These are phyloP conservation scores for Geodia barretti DNA, from an alignment of 37 sponge, comb jelly and placozoan genomes.

Conservation along the genomic window DNA sequence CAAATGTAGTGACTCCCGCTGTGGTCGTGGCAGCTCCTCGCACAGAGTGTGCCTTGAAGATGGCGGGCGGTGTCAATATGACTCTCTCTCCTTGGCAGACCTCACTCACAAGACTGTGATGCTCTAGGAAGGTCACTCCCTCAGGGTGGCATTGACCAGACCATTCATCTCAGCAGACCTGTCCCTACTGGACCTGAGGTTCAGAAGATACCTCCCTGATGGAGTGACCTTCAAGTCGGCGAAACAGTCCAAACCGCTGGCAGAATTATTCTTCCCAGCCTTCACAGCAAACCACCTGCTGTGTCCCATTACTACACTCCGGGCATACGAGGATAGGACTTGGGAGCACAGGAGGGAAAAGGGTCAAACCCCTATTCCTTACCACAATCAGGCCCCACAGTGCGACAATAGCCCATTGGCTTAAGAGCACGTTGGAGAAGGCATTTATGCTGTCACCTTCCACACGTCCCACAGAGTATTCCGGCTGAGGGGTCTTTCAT, in stretches of 20 bases:
- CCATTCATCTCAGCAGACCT: slow-evolving; percentile 45
- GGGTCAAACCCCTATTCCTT: slow-evolving; percentile 9
- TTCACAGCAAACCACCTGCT: slow-evolving; percentile 10
- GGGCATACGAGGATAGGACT: slow-evolving; percentile 12
- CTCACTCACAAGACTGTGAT: slow-evolving; percentile 1
- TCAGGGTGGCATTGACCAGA: slow-evolving; percentile 24
- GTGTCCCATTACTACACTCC: slow-evolving; percentile 14
- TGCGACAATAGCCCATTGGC: slow-evolving; percentile 42
- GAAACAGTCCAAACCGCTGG: slow-evolving; percentile 24
- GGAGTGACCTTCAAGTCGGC: slow-evolving; percentile 48
- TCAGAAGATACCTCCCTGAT: slow-evolving; percentile 11
- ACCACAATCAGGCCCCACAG: slow-evolving; percentile 31
- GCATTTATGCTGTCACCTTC: too few relatives aligned
- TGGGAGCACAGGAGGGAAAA: not conserved
- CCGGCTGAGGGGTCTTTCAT: slow-evolving; percentile 15
- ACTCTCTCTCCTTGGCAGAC: not conserved
- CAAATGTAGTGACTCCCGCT: slow-evolving; percentile 27
- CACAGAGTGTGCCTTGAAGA: slow-evolving; percentile 27
- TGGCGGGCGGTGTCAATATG: slow-evolving; percentile 1
- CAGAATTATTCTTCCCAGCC: slow-evolving; percentile 24
- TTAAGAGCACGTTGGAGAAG: too few relatives aligned
- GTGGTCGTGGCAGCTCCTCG: slow-evolving; percentile 14
- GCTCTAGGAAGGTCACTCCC: slow-evolving; percentile 26
- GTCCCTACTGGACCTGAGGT: slow-evolving; percentile 13
- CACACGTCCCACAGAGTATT: not conserved